Percentiles rank a stretch among this genome's conserved stretches.
Conservation (phyloP, 2,113 vertebrate genomes). For the Pungitius pungitius region DNA sequence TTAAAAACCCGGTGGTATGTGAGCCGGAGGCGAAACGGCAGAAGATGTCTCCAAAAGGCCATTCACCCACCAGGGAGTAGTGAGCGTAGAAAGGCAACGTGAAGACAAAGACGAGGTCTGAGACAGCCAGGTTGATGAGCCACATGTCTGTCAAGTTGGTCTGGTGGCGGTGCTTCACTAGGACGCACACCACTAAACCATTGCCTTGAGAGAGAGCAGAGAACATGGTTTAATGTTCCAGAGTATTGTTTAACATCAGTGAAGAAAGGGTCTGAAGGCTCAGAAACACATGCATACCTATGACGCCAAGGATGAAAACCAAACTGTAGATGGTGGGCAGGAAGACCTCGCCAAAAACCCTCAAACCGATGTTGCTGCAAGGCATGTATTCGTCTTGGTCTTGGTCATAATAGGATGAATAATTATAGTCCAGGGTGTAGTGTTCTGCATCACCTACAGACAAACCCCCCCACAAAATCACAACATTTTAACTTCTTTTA, state of each 20-base stretch:
- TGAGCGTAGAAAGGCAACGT: slow-evolving; percentile 84
- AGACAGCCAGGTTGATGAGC: slow-evolving; percentile 87
- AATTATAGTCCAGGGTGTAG: no score
- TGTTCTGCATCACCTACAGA: no score
- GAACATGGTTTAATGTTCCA: background rate
- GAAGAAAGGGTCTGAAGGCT: background rate
- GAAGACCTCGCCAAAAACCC: slow-evolving; percentile 61
- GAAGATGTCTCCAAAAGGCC: slow-evolving; percentile 83
- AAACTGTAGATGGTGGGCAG: slow-evolving; percentile 82
- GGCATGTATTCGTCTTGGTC: background rate
- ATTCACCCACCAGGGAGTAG: slow-evolving; percentile 64
- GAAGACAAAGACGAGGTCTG: slow-evolving; percentile 86
- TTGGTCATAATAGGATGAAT: background rate
- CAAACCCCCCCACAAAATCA: no score
- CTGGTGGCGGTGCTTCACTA: slow-evolving; percentile 76
- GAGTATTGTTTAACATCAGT: background rate
- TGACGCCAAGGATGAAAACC: slow-evolving; percentile 78
- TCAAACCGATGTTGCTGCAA: background rate
- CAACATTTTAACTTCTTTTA: background rate
- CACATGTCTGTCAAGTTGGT: slow-evolving; percentile 86
- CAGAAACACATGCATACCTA: slow-evolving; percentile 51
- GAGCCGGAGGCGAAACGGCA: slow-evolving; percentile 80
- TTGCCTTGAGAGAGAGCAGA: slow-evolving; percentile 70
- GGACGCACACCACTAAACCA: slow-evolving; percentile 83
- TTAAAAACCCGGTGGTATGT: slow-evolving; percentile 84